These are phyloP conservation scores for Phengaris arion DNA, from an alignment of 2,888 invertebrate genomes.

Conservation along the genomic window DNA sequence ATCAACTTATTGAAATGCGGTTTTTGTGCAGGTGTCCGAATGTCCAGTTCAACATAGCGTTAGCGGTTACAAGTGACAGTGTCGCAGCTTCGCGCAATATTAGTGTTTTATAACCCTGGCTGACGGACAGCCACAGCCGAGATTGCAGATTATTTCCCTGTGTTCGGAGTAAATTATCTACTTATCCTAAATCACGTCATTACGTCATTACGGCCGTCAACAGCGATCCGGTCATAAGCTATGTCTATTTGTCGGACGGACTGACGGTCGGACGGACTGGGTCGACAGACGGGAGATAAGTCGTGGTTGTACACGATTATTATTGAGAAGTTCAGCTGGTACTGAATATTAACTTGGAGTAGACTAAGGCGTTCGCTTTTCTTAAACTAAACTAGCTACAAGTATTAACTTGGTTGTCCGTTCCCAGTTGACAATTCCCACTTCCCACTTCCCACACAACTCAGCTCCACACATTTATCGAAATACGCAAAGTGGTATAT, in stretches of 20 bases:
- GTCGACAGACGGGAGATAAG: background rate
- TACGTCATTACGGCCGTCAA: background rate
- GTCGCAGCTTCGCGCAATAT: background rate
- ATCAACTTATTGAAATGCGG: background rate
- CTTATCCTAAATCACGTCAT: background rate
- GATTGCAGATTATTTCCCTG: constrained; percentile 3
- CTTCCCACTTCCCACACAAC: background rate
- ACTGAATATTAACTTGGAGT: too few relatives aligned
- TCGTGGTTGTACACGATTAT: background rate
- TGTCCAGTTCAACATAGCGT: background rate
- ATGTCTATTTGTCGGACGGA: background rate
- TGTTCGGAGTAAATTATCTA: background rate
- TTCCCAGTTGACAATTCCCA: background rate
- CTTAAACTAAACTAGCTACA: too few relatives aligned
- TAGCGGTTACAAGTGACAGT: background rate
- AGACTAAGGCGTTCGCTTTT: too few relatives aligned
- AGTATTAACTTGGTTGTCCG: too few relatives aligned
- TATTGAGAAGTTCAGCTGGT: too few relatives aligned
- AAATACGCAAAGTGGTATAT: background rate
- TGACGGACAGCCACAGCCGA: constrained; percentile 2
- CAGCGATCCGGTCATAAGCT: background rate
- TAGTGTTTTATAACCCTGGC: background rate
- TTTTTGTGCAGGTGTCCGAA: background rate
- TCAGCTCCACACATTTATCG: background rate
- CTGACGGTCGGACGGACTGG: too few relatives aligned